Evolutionary conservation across 2,797 vertebrate species (phyloP).

Genomic region (Hirundo rustica): DNA sequence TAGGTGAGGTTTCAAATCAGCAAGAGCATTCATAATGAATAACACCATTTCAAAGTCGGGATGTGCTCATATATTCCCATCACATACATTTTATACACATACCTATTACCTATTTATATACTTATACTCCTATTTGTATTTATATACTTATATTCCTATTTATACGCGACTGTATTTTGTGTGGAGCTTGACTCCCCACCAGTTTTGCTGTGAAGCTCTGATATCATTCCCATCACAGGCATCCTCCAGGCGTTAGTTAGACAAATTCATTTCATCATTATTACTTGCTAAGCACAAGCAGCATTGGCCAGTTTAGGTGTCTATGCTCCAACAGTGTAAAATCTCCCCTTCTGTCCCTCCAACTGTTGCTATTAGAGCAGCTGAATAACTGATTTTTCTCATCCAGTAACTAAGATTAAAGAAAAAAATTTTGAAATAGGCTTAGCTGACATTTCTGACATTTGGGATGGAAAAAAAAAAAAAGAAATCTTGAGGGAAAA

Average conservation of each 20-base stretch:
- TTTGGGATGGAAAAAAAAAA: not conserved
- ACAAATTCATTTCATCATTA: constrained; percentile 8
- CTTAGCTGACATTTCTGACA: not conserved
- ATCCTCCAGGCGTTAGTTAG: not conserved
- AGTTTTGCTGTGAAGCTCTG: not conserved
- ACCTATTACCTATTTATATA: not conserved
- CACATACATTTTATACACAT: not conserved
- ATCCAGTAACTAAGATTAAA: constrained; percentile 9
- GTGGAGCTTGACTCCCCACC: not conserved
- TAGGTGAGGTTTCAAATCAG: not conserved
- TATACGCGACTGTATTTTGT: not conserved
- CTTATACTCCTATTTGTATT: not conserved
- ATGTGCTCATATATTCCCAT: not conserved
- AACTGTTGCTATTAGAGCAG: constrained; percentile 49
- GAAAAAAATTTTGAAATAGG: not conserved
- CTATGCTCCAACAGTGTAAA: constrained; percentile 34
- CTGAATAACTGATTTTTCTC: constrained; percentile 34
- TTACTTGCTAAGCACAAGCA: constrained; percentile 28
- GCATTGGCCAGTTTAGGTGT: constrained; percentile 33
- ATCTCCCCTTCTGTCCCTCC: constrained; percentile 58
- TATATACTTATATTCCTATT: not conserved
- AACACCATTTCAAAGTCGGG: not conserved
- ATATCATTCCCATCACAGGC: not conserved
- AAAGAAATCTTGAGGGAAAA: not conserved
- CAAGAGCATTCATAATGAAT: not conserved